Evolutionary conservation across 2,113 vertebrate genomes (phyloP).

Genomic region (Cephalopholis sonnerati): DNA sequence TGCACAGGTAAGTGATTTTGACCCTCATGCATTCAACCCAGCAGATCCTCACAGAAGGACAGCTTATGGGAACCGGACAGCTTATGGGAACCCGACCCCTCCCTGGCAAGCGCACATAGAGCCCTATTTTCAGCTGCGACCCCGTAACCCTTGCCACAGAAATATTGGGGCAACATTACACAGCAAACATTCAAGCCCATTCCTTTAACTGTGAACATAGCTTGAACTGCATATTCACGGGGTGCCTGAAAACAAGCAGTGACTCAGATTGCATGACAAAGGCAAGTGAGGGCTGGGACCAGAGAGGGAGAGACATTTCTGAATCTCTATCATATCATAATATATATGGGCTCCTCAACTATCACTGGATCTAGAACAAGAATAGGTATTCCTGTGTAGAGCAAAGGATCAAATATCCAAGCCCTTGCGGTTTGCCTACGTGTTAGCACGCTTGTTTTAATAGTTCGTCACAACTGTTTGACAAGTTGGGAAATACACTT

Average conservation of each 20-base stretch:
- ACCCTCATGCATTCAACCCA: constrained; percentile 26
- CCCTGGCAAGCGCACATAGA: not conserved
- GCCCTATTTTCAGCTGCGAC: constrained; percentile 64
- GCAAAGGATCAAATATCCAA: not conserved
- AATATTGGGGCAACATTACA: constrained; percentile 42
- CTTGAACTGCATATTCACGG: constrained; percentile 36
- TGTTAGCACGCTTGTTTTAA: not conserved
- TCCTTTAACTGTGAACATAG: constrained; percentile 35
- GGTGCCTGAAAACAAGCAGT: constrained; percentile 44
- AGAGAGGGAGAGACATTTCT: not conserved
- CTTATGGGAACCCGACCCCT: constrained; percentile 55
- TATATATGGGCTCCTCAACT: not conserved
- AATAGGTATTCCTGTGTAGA: not conserved
- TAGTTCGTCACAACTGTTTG: not conserved
- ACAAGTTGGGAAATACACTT: not conserved
- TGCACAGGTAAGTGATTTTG: constrained; percentile 50
- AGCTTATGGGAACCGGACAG: constrained; percentile 52
- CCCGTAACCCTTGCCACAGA: constrained; percentile 61
- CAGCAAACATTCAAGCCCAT: constrained; percentile 21
- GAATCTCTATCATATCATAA: not conserved
- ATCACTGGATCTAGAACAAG: not conserved
- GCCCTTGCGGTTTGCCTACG: not conserved
- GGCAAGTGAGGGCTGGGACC: not conserved
- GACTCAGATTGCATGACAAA: constrained; percentile 16
- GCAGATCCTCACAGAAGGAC: constrained; percentile 13